Base-by-base conservation (phyloP, 23 tunicate species). In the Trididemnum miniatum region DNA sequence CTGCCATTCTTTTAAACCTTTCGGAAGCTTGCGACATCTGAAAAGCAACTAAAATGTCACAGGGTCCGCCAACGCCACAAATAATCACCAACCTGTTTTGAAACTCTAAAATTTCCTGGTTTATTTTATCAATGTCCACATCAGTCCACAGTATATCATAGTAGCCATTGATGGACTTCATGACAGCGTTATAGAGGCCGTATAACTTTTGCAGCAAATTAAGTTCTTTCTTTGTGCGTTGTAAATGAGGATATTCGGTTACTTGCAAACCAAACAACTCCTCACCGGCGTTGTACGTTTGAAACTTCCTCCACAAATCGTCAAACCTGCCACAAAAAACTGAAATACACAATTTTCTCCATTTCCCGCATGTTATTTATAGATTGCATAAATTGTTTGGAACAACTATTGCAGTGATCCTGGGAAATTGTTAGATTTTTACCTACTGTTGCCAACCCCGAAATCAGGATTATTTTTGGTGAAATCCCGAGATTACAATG, bases 21-120 rank as follows among this genome's bases (percentile, higher is more conserved):
- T 91, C 1, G 99, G 99, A n/a, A 96, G 71, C 76, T 96, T 96
- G 5, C 99, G 94, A 69, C 99, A 96, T 83, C 99, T 92, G 51
- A 2, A 5, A 35, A 38, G 15, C 15, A 7, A 44, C 15, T 44
- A 44, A 44, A 44, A 15, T 7, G 15, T 44, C 15, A 9, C 15
- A 15, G 15, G 15, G 12, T 15, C 15, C 9, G 15, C 54, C 9
- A 44, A n/a, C n/a, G n/a, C n/a, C n/a, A n/a, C n/a, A n/a, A n/a
- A n/a, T n/a, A n/a, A n/a, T n/a, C n/a, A n/a, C 54, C 24, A 24
- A 92, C 98, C 98, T 88, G 89, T 84, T 91, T 71, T 96, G 99
- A 52, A 96, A 96, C 66, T 96, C 99, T 39, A 96, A 87, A 27
- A 96, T 51, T 65, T 96, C 97, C 35, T 91, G 92, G 79, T 91